Evolutionary conservation across 35 echinoderm and acorn worm species (phyloP).

Genomic region (Heliocidaris erythrogramma): DNA sequence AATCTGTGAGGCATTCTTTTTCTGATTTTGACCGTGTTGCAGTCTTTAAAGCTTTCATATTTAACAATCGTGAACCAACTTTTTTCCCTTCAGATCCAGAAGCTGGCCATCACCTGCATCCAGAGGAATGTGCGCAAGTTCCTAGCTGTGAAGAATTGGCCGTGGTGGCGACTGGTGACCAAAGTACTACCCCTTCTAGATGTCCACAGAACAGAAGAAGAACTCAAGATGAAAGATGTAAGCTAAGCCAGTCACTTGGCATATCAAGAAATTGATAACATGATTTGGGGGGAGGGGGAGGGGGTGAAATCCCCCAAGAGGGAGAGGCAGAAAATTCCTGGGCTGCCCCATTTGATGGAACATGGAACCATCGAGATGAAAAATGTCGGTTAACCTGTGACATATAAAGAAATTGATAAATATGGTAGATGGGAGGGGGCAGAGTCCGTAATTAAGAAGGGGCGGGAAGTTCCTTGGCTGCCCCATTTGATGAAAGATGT

Average conservation of each 20-base stretch:
- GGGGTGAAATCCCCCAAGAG: background rate
- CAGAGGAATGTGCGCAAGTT: constrained; percentile 96
- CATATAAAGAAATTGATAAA: no score
- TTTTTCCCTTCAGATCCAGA: constrained; percentile 69
- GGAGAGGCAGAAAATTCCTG: background rate
- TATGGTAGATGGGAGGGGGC: no score
- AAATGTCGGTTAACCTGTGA: no score
- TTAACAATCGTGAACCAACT: background rate
- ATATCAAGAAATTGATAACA: background rate
- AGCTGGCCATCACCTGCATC: constrained; percentile 83
- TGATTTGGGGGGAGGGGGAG: background rate
- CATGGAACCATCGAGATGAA: no score
- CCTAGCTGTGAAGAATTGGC: constrained; percentile 79
- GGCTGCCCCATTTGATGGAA: no score
- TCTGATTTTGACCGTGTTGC: no score
- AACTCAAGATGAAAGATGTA: constrained; percentile 95
- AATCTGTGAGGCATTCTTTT: background rate
- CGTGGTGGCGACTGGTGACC: constrained; percentile 98
- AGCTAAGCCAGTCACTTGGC: constrained; percentile 38
- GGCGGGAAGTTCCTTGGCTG: no score
- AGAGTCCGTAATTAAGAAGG: no score
- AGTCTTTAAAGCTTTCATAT: no score
- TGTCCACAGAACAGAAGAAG: constrained; percentile 96
- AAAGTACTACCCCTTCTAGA: constrained; percentile 91
- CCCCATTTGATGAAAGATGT: no score